Conservation (phyloP, 2,888 invertebrate species). For the Epistrophe eligans region DNA sequence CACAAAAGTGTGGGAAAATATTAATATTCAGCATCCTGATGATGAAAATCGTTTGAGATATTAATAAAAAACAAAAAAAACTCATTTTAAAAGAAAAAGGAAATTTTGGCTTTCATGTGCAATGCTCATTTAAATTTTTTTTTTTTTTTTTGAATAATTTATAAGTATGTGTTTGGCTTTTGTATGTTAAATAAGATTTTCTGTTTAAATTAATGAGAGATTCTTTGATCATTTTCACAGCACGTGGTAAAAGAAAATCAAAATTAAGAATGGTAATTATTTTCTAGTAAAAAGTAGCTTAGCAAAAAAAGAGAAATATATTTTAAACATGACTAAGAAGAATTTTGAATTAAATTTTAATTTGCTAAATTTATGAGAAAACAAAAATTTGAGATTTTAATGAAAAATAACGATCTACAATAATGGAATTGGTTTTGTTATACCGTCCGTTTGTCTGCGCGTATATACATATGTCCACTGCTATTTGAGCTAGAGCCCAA, state of each 20-base stretch:
- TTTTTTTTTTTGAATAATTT: not conserved
- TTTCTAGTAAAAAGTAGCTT: not conserved
- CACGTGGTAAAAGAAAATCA: constrained; percentile 2
- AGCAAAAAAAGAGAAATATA: not conserved
- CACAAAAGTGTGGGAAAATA: not conserved
- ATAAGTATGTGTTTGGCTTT: not conserved
- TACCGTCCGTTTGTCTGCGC: too few species aligned
- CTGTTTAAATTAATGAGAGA: not conserved
- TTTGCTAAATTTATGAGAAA: not conserved
- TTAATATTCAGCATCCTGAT: constrained; percentile 10
- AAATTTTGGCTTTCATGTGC: not conserved
- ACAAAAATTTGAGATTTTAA: too few species aligned
- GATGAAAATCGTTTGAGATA: not conserved
- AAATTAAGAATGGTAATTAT: not conserved
- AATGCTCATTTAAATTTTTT: not conserved
- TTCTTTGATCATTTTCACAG: constrained; percentile 24
- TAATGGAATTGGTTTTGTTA: too few species aligned
- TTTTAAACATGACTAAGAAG: not conserved
- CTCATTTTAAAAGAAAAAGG: not conserved
- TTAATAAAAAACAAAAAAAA: not conserved
- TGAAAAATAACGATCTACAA: too few species aligned
- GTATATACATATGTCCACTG: too few species aligned
- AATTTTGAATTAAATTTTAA: not conserved
- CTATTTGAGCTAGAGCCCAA: too few species aligned
- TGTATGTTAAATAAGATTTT: constrained; percentile 2